Conservation (phyloP, 1,140 invertebrate species). For the Dendroctonus valens region DNA sequence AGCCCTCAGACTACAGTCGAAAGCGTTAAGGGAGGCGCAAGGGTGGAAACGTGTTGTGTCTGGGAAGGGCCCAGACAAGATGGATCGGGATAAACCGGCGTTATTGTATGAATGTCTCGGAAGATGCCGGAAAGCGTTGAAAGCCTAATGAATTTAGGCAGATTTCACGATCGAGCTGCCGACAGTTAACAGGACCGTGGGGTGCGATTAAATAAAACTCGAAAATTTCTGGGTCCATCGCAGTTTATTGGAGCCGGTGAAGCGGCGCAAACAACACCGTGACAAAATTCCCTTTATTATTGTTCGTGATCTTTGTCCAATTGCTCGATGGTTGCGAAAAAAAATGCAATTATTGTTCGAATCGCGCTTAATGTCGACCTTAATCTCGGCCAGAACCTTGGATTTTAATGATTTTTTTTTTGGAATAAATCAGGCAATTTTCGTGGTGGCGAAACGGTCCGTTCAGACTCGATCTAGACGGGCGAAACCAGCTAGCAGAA, state of each 20-base stretch:
- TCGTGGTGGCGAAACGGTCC: neutral
- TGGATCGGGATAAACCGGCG: neutral
- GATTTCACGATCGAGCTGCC: constrained; percentile 1
- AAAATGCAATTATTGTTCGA: constrained; percentile 23
- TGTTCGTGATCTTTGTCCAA: constrained; percentile 28
- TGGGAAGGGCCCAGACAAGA: neutral
- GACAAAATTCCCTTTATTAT: constrained; percentile 29
- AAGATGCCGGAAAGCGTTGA: constrained; percentile 11
- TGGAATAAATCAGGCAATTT: constrained; percentile 9
- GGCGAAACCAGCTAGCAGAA: too few relatives aligned
- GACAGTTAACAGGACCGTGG: neutral
- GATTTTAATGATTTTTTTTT: constrained; percentile 12
- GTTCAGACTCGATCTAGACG: neutral
- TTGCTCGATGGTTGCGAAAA: constrained; percentile 4
- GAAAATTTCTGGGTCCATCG: neutral
- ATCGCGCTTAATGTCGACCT: constrained; percentile 10
- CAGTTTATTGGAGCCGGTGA: constrained; percentile 8
- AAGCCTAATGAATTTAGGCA: constrained; percentile 4
- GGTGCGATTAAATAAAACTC: neutral
- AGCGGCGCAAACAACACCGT: constrained; percentile 17
- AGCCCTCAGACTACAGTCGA: neutral
- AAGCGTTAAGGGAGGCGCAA: neutral
- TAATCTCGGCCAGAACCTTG: constrained; percentile 19
- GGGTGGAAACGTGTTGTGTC: constrained; percentile 1
- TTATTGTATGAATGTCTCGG: neutral